A percentile compares a stretch with the other conserved stretches of the same genome.
These are phyloP conservation scores for Emydoidea blandingii DNA, from an alignment of 2,797 vertebrate genomes.

Conservation along the genomic window DNA sequence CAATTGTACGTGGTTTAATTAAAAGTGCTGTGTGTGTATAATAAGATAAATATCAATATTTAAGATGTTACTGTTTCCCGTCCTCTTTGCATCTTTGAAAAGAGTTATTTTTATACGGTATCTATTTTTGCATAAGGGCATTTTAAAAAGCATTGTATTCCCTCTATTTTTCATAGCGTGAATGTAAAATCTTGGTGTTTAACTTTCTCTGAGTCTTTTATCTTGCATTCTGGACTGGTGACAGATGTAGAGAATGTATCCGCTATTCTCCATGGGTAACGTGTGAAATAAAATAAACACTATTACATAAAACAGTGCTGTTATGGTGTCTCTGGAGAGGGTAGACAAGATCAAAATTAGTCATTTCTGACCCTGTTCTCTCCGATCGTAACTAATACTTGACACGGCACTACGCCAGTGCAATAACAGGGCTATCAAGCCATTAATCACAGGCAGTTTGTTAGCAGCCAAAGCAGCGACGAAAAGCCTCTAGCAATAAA, in stretches of 20 bases:
- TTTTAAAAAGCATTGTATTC: slow-evolving; percentile 80
- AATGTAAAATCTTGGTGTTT: slow-evolving; percentile 69
- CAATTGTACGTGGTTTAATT: slow-evolving; percentile 81
- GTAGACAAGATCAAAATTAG: background rate
- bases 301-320: slow-evolving; percentile 54
- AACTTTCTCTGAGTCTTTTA: slow-evolving; percentile 56
- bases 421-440: background rate
- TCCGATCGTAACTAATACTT: background rate
- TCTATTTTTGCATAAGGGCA: slow-evolving; percentile 83
- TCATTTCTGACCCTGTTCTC: background rate
- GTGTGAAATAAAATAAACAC: slow-evolving; percentile 78
- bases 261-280: slow-evolving; percentile 79
- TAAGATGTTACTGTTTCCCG: slow-evolving; percentile 80
- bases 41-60: slow-evolving; percentile 77
- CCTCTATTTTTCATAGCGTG: slow-evolving; percentile 78
- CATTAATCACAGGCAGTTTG: background rate
- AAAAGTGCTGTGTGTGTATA: slow-evolving; percentile 74
- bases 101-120: slow-evolving; percentile 87
- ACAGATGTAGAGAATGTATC: slow-evolving; percentile 79
- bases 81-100: slow-evolving; percentile 75
- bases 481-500: background rate
- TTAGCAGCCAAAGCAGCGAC: slow-evolving; percentile 12
- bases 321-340: slow-evolving; percentile 22
- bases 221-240: slow-evolving; percentile 72
- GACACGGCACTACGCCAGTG: background rate